These are phyloP conservation scores for Cremastobaeus sp. DNA, from an alignment of 2,888 invertebrate genomes.

Conservation along the genomic window DNA sequence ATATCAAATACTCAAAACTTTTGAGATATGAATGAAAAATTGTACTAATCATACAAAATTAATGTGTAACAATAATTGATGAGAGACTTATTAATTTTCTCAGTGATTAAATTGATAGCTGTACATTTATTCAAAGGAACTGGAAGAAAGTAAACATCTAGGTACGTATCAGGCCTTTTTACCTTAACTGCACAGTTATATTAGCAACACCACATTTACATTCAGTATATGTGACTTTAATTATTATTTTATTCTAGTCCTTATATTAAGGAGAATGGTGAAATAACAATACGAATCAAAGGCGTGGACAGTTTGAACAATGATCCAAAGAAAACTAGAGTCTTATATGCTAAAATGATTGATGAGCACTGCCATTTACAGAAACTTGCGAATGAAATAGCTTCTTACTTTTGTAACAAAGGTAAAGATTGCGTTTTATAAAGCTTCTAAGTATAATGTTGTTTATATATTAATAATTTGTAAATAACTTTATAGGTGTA, in stretches of 20 bases:
- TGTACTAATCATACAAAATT: no score
- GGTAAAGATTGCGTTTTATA: slow-evolving; percentile 77
- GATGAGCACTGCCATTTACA: slow-evolving; percentile 80
- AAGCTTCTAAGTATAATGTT: not conserved
- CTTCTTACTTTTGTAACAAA: slow-evolving; percentile 81
- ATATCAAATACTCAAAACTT: no score
- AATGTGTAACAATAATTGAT: no score
- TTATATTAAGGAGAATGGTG: slow-evolving; percentile 76
- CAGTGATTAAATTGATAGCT: no score
- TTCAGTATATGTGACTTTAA: slow-evolving; percentile 4
- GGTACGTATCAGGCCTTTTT: no score
- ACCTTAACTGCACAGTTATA: no score
- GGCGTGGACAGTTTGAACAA: slow-evolving; percentile 88
- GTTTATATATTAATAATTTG: not conserved
- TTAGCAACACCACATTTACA: not conserved
- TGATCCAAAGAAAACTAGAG: slow-evolving; percentile 88
- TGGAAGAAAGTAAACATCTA: no score
- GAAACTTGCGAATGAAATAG: slow-evolving; percentile 82
- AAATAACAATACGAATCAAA: slow-evolving; percentile 81
- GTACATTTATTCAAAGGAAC: no score
- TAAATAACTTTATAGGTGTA: slow-evolving; percentile 78
- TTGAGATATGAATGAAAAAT: no score
- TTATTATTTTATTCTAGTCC: slow-evolving; percentile 73
- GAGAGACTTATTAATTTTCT: no score
- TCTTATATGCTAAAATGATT: slow-evolving; percentile 87